These are phyloP conservation scores for Brotogeris chrysoptera DNA, from an alignment of 2,797 vertebrate species.

Conservation along the genomic window DNA sequence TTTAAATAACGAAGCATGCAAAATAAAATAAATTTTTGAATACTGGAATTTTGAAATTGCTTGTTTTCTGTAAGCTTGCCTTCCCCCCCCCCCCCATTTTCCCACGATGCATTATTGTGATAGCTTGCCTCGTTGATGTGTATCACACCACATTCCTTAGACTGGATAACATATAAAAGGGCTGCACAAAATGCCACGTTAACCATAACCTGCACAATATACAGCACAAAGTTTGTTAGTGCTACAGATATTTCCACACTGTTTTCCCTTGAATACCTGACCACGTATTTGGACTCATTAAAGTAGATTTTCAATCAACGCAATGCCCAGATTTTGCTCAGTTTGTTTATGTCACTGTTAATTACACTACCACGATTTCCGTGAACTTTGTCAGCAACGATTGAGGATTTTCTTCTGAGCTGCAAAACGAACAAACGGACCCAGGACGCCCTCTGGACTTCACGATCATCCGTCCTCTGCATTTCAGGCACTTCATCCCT, in stretches of 20 bases:
- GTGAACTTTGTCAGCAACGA: not conserved
- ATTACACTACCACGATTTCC: accelerated
- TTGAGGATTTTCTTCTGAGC: not conserved
- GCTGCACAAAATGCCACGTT: not conserved
- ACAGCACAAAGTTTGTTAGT: not conserved
- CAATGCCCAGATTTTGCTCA: not conserved
- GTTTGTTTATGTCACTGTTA: not conserved
- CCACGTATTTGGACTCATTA: accelerated
- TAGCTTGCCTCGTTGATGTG: not conserved
- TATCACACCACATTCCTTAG: not conserved
- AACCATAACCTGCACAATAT: not conserved
- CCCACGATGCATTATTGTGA: not conserved
- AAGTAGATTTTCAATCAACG: accelerated
- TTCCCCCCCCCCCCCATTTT: accelerated
- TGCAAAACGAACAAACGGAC: accelerated
- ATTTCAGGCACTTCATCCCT: not conserved
- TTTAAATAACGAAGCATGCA: not conserved
- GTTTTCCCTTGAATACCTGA: not conserved
- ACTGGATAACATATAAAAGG: not conserved
- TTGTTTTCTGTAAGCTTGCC: not conserved
- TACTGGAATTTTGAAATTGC: not conserved
- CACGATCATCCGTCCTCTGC: not conserved
- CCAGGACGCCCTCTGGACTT: not conserved
- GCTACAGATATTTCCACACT: not conserved
- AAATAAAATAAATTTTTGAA: not conserved